Evolutionary conservation across 1,140 invertebrate genomes (phyloP), one percentile per base, ranked within the genome.

Genomic region (Zaprionus inermis): DNA sequence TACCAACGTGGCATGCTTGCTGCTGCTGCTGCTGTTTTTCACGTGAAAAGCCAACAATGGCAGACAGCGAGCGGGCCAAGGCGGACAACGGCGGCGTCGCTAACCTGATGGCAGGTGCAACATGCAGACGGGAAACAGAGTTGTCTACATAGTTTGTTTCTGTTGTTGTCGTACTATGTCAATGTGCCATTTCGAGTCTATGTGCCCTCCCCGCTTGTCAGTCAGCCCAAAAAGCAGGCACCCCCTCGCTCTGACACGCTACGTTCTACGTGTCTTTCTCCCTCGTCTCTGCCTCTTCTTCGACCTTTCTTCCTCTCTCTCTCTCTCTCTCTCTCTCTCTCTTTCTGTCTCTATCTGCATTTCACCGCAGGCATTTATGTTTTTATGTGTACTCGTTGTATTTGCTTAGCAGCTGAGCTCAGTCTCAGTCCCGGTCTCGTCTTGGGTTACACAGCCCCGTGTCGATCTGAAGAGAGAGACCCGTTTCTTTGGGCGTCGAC

Each of bases 341-440:
- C 28, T 16, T 52, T 10, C 46, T 22, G n/a, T 64, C 41, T 38
- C 32, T 57, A 36, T 24, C 60, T 18, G 41, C 52, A 59, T 84
- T 76, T 76, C 61, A 71, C 71, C 77, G 67, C 73, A 84, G 77
- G 52, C 72, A 76, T 77, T 80, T 69, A 59, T 71, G 46, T 60
- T 52, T 56, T 68, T 68, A 59, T 68, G 65, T 68, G 24, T 28
- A 61, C 60, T 38, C 38, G n/a, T 34, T 16, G 49, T 81, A 77
- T 84, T 84, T 83, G 81, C 51, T 84, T 80, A 80, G 76, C 80
- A 79, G 81, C 74, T 76, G 63, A 59, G 46, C 30, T 54, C 49
- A 54, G 12, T 46, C 18, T 51, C 18, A 28, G 22, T 36, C n/a
- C 16, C 56, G 11, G 34, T 52, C 46, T 30, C 10, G 54, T 41